Conservation (phyloP, 2,113 vertebrate genomes). For the Brachypodius melanocephalos region DNA sequence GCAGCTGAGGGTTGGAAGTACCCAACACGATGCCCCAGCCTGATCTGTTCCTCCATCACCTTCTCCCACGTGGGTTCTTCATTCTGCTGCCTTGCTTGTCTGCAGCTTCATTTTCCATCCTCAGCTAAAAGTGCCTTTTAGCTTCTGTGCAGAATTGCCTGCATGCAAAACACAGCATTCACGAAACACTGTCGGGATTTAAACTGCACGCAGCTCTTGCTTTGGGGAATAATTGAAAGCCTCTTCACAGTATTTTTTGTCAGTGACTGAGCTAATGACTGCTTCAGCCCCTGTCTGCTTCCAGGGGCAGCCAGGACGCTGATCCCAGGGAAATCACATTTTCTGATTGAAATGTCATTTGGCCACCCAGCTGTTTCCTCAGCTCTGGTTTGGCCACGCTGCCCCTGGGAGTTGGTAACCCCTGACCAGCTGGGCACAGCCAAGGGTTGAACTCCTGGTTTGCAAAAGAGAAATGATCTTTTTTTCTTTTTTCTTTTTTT, state of each 20-base stretch:
- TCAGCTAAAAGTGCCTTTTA: background rate
- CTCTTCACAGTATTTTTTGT: background rate
- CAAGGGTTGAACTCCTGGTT: background rate
- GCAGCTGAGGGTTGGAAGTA: background rate
- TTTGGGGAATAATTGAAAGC: background rate
- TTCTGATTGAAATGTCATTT: background rate
- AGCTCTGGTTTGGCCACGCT: background rate
- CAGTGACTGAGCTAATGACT: background rate
- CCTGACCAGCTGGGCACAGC: background rate
- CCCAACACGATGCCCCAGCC: rapidly evolving
- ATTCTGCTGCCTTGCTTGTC: background rate
- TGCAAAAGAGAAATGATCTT: background rate
- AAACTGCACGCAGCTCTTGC: background rate
- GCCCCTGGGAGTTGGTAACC: background rate
- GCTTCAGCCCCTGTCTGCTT: background rate
- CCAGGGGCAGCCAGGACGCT: background rate
- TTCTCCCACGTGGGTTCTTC: background rate
- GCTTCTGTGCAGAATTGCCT: background rate
- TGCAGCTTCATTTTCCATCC: background rate
- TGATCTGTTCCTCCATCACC: background rate
- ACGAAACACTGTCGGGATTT: background rate
- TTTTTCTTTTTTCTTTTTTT: rapidly evolving
- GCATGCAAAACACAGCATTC: background rate
- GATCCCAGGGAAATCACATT: background rate
- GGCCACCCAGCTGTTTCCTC: background rate